Base-by-base conservation (phyloP, 2,113 vertebrate genomes). In the Seriola rivoliana region DNA sequence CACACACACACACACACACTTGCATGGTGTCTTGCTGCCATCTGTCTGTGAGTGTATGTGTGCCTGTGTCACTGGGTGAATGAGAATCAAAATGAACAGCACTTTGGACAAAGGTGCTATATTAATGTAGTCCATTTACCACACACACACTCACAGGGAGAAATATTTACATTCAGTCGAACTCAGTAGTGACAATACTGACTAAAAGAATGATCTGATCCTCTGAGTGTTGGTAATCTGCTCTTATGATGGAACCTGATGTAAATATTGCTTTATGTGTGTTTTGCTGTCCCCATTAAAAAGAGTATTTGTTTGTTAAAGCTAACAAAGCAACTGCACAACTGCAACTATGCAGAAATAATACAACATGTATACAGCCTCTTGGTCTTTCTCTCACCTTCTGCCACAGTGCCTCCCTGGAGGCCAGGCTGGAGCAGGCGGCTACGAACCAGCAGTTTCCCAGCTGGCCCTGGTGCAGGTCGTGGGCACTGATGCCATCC, bases 371-470 rank as follows among this genome's bases (percentile, higher is more conserved):
- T 19, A 6, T 3, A 11, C 3, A 11, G 50, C 23, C 5, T 19
- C 4, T 44, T 5, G 0, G 32, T 54, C 14, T 57, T 4, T 44
- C 2, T 54, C 88, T 91, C 60, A 95, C 94, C 93, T 95, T 95
- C 62, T 94, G 91, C 94, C 94, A 95, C 0, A 95, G 89, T 0
- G 85, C 10, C 14, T 95, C 94, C 72, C 91, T 93, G 77, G 92
- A 92, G 14, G 94, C 94, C 64, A 95, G 86, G n/a, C 91, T 93
- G 85, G 94, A 95, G 71, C 93, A 94, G 3, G 94, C 94, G 0
- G 94, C 94, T 0, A 95, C 92, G 1, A 95, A 95, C 94, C 94
- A 95, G 92, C 94, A 95, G 89, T 95, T 95, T 64, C 94, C 94
- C 86, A 95, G 88, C 80, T 93, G 93, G 16, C 94, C 94, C 10